Evolutionary conservation across 64 coral and sea anemone species (phyloP).

Genomic region (Stylophora pistillata): DNA sequence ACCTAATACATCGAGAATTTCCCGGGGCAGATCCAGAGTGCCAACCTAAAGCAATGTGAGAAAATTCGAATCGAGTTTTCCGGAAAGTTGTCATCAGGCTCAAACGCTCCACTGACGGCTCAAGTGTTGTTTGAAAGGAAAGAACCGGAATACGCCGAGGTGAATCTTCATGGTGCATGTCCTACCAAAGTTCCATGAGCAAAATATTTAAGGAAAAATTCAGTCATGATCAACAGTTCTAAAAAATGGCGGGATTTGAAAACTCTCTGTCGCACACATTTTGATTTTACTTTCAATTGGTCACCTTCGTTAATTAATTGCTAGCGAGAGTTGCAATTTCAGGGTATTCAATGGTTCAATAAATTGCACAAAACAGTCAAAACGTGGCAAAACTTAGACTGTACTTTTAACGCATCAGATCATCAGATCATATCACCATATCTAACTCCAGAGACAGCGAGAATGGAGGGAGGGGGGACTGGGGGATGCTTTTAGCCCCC

Average conservation of each 20-base stretch:
- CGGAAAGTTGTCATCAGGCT: neutral
- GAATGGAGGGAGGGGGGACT: too few species aligned
- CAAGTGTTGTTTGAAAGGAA: neutral
- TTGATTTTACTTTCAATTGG: too few species aligned
- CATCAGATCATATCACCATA: too few species aligned
- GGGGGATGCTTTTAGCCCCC: too few species aligned
- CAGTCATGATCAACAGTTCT: neutral
- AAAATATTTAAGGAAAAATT: neutral
- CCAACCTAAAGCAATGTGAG: constrained; percentile 30
- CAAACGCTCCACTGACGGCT: neutral
- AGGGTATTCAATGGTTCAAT: too few species aligned
- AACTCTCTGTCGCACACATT: neutral
- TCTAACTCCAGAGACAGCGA: too few species aligned
- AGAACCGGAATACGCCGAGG: neutral
- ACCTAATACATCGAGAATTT: constrained; percentile 31
- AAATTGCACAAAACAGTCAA: too few species aligned
- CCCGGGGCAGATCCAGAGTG: constrained; percentile 17
- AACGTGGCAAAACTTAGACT: too few species aligned
- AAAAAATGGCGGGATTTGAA: neutral
- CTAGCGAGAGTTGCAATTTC: too few species aligned
- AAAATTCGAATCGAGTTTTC: constrained; percentile 6
- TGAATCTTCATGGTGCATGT: neutral
- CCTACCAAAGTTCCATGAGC: neutral
- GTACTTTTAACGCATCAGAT: too few species aligned
- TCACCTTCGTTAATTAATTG: too few species aligned